Base-by-base conservation (phyloP, 2,797 vertebrate species). In the Sebastes hopkinsi region DNA sequence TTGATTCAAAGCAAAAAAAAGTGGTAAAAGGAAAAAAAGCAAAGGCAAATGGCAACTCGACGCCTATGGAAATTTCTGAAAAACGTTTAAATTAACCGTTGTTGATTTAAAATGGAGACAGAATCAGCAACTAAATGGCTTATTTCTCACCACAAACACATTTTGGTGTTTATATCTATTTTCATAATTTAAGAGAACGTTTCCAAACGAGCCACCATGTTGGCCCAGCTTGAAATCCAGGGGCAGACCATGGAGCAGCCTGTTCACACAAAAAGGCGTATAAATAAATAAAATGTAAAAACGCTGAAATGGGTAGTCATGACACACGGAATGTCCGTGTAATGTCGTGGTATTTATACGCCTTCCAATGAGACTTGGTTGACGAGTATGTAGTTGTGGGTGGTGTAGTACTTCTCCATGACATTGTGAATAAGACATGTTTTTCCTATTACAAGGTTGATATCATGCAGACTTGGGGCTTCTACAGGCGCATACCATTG, bases 391-490 rank as follows among this genome's bases (percentile, higher is more conserved):
- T 34, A 34, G 32, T 23, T 25, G 55, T 54, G n/a, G 0, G 0
- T 54, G 18, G 46, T 50, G 46, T 50, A 54, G n/a, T 54, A 54
- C n/a, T 54, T 22, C 52, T 54, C 52, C 52, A 54, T 54, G 52
- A 22, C 20, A 54, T 54, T 6, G 12, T 14, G 23, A 56, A 56
- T 8, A 59, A 59, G 1, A 46, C 42, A 18, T 8, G 16, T 46
- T 0, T 0, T 46, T 46, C 42, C 16, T 46, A 18, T 18, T 1
- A 46, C 16, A 46, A 46, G 0, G 42, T 18, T 46, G 16, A 46
- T 46, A 46, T 46, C 42, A 18, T 50, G 46, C 4, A 20, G 18
- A 20, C 46, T 50, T 50, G 16, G 16, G 8, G 46, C 46, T 50
- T 50, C 46, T 50, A 50, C 18, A 50, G 8, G 46, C 0, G 46